Base-by-base conservation (phyloP, 2,797 vertebrate genomes). In the Schizopygopsis malacanthus region DNA sequence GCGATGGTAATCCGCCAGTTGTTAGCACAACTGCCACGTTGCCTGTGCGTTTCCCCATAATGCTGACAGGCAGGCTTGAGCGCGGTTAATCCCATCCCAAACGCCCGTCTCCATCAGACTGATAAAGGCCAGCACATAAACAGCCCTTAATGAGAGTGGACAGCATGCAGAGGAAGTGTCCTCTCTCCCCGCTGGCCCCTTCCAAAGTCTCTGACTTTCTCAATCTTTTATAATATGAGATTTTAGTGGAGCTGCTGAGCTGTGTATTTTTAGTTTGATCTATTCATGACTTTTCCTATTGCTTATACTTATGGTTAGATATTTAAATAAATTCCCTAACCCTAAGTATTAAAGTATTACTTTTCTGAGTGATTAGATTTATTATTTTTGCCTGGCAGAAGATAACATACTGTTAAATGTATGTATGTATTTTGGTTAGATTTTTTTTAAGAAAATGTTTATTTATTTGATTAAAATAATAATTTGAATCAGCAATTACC, bases 101-200 rank as follows among this genome's bases (percentile, higher is more conserved):
- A 80, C 47, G 84, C 85, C 82, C 76, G 54, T 39, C 85, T 88
- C 77, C 72, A 59, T 80, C 70, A 73, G 63, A 78, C 56, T 81
- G 87, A 90, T 81, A 82, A 81, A 87, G 73, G 79, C 77, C 79
- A 81, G 84, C 84, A 82, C 85, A 88, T 82, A 86, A 87, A 82
- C 84, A 82, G 86, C 86, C 39, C 77, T 50, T 81, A 79, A 87
- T 79, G 61, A 87, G 88, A 88, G 84, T 83, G 84, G 77, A 86
- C 85, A 78, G 79, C 79, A 70, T 63, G 63, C 83, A 85, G 73
- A 79, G 33, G 76, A 82, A 81, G 67, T 78, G 73, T 72, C 72
- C 67, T 70, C 70, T 65, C 47, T 77, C 69, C 20, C 41, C 41
- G 50, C 54, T 73, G 76, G 67, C 65, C 59, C 7, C 15, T 47